A percentile compares a stretch with the other conserved stretches of the same genome.
Evolutionary conservation across 2,888 invertebrate genomes (phyloP).

Genomic region (Phorcus lineatus): DNA sequence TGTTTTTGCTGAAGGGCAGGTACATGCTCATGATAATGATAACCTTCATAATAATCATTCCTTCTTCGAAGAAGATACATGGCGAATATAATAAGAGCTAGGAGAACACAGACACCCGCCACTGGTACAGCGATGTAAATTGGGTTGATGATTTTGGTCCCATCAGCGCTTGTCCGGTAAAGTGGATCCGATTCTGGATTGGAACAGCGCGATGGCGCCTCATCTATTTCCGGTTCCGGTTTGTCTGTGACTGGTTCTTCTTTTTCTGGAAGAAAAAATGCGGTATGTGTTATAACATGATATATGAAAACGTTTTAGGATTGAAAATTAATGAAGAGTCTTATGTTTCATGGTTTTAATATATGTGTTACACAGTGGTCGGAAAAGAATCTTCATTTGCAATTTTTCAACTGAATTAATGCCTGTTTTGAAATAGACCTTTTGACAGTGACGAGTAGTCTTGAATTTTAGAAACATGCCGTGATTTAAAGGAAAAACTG

Average conservation of each 20-base stretch:
- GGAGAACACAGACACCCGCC: slow-evolving; percentile 72
- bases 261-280: neutral
- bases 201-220: slow-evolving; percentile 11
- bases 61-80: slow-evolving; percentile 71
- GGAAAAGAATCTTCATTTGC: no score
- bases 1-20: slow-evolving; percentile 32
- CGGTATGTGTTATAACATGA: no score
- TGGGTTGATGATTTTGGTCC: slow-evolving; percentile 68
- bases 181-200: slow-evolving; percentile 14
- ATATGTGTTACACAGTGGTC: no score
- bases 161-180: slow-evolving; percentile 2
- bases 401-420: no score
- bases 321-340: no score
- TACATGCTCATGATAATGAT: slow-evolving; percentile 58
- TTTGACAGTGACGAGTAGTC: no score
- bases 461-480: no score
- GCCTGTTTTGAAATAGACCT: no score
- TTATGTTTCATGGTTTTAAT: no score
- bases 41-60: slow-evolving; percentile 61
- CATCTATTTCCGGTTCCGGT: neutral
- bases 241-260: neutral
- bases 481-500: no score
- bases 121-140: slow-evolving; percentile 74
- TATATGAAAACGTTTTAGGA: no score
- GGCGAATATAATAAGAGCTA: slow-evolving; percentile 73